Conservation (phyloP, 1,140 invertebrate species). For the Penaeus indicus region DNA sequence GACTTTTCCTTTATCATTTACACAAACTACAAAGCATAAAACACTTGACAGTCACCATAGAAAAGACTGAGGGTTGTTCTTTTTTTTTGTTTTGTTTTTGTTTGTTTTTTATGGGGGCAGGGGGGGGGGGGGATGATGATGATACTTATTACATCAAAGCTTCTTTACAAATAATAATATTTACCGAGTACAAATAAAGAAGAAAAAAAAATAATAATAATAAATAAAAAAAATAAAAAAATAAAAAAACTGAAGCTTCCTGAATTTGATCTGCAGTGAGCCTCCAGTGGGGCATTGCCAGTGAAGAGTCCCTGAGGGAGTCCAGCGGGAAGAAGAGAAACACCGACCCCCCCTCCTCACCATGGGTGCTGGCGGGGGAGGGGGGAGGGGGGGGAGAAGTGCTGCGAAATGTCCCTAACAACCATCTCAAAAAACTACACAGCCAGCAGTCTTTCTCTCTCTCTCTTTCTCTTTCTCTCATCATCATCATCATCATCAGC, state of each 20-base stretch:
- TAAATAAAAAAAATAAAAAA: neutral
- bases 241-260: constrained; percentile 25
- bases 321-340: constrained; percentile 50
- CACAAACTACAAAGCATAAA: constrained; percentile 27
- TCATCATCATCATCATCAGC: too few relatives aligned
- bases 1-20: neutral
- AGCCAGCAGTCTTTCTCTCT: too few relatives aligned
- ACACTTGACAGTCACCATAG: neutral
- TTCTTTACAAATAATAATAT: neutral
- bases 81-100: too few relatives aligned
- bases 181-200: neutral
- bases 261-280: constrained; percentile 2
- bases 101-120: too few relatives aligned
- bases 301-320: constrained; percentile 38
- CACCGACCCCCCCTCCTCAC: constrained; percentile 15
- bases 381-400: neutral
- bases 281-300: neutral
- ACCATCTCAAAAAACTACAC: too few relatives aligned
- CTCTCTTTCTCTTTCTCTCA: too few relatives aligned
- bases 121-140: neutral
- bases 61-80: too few relatives aligned
- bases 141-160: neutral
- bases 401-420: too few relatives aligned
- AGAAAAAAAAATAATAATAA: neutral
- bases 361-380: constrained; percentile 15